Evolutionary conservation across 2,797 vertebrate species (phyloP), one percentile per base, ranked within the genome.

Genomic region (Trachops cirrhosus): DNA sequence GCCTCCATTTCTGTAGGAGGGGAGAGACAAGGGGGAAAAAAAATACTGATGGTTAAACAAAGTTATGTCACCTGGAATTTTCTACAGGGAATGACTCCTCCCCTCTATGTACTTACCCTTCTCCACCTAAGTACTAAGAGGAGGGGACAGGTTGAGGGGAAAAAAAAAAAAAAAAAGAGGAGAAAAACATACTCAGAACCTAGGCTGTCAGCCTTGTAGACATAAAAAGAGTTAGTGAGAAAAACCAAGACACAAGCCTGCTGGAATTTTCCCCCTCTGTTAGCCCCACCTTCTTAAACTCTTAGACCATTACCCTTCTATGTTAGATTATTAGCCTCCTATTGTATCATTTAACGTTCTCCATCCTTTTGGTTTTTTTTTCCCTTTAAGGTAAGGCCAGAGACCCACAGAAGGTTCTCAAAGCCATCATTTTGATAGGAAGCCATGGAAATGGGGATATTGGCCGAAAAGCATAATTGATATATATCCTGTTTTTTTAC

Each of bases 1-100:
- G 99, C 99, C 98, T 99, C 99, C 99, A 99, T 99, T 96, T 98
- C 99, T 99, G 98, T 79, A 97, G 22, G 86, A 94, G 50, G 78
- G 78, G n/a, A 98, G 16, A 97, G 93, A 92, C 87, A 62, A 41
- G 44, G 22, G 75, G 14, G 57, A 10, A 26, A 3, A 85, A 92
- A 96, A 96, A 96, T 88, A 97, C 91, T 87, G 77, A 71, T 0
- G 34, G 93, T 97, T 96, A 97, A 97, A 97, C 86, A 96, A 83
- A 78, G 86, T 96, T 91, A 94, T 67, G 37, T 93, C 57, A 97
- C 44, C 50, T 96, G 34, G 54, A 92, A 34, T 0, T 0, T 2
- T 41, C 39, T 39, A 70, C 6, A 3, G 0, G 24, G n/a, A 92
- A 44, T 18, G 0, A 15, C 67, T 59, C 85, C 74, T 10, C 16